Percentiles rank a stretch among this genome's conserved stretches.
Evolutionary conservation across 2,888 invertebrate genomes (phyloP).

Genomic region (Rhogogaster chlorosoma): DNA sequence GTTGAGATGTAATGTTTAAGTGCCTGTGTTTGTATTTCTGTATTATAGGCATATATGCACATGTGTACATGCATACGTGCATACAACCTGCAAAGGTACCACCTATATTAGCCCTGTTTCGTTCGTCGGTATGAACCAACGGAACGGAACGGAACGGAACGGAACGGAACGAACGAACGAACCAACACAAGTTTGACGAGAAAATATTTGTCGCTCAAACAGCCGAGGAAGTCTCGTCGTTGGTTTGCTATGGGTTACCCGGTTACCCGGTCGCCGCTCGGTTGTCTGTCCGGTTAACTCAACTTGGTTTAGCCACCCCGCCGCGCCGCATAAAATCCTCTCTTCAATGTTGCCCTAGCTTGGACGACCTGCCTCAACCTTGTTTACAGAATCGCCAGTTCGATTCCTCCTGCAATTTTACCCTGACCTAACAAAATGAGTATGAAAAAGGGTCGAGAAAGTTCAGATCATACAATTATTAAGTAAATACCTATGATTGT

Average conservation of each 20-base stretch:
- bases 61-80: background rate
- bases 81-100: background rate
- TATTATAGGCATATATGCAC: background rate
- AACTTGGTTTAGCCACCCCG: constrained; percentile 26
- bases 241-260: constrained; percentile 43
- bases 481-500: too few species aligned
- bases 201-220: constrained; percentile 78
- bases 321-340: constrained; percentile 24
- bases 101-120: background rate
- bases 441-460: background rate
- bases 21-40: background rate
- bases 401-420: background rate
- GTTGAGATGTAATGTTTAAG: too few species aligned
- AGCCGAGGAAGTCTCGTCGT: constrained; percentile 60
- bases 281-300: constrained; percentile 25
- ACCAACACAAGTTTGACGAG: constrained; percentile 76
- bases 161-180: background rate
- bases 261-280: constrained; percentile 41
- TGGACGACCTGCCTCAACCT: constrained; percentile 19
- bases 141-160: background rate
- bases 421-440: background rate
- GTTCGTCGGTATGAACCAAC: background rate
- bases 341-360: constrained; percentile 26
- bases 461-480: background rate
- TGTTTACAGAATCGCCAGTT: constrained; percentile 34